Conservation (phyloP, 2,113 vertebrate genomes). For the Girardinichthys multiradiatus region DNA sequence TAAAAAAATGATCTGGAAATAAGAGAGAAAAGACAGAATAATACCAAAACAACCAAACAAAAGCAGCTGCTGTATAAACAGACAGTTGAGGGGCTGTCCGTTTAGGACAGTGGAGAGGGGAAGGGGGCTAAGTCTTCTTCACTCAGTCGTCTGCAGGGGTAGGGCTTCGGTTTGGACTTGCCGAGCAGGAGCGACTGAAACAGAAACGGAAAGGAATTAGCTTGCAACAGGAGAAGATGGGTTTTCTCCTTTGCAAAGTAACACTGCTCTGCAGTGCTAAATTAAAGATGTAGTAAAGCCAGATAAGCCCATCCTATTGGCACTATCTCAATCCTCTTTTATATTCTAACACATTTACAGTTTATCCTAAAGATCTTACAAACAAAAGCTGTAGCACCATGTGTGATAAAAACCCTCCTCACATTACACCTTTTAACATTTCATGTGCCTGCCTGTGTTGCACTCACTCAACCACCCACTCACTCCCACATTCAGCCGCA, state of each 20-base stretch:
- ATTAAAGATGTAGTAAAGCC: no score
- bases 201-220: slow-evolving; percentile 61
- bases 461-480: slow-evolving; percentile 17
- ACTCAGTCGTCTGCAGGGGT: slow-evolving; percentile 73
- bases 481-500: slow-evolving; percentile 10
- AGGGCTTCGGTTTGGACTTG: slow-evolving; percentile 75
- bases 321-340: no score
- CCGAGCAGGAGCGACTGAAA: slow-evolving; percentile 82
- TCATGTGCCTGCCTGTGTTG: slow-evolving; percentile 2
- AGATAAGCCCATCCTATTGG: no score
- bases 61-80: slow-evolving; percentile 43
- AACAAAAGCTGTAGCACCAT: background rate
- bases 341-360: no score
- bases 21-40: slow-evolving; percentile 11
- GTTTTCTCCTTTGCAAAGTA: background rate
- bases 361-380: no score
- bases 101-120: slow-evolving; percentile 16
- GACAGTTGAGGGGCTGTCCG: slow-evolving; percentile 29
- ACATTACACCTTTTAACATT: slow-evolving; percentile 25
- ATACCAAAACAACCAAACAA: slow-evolving; percentile 3
- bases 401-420: slow-evolving; percentile 10
- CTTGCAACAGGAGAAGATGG: slow-evolving; percentile 34
- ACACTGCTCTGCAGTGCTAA: no score
- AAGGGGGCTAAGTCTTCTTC: slow-evolving; percentile 34
- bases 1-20: slow-evolving; percentile 20